These are phyloP conservation scores for Aegypius monachus DNA, from an alignment of 2,113 vertebrate genomes.

Conservation along the genomic window DNA sequence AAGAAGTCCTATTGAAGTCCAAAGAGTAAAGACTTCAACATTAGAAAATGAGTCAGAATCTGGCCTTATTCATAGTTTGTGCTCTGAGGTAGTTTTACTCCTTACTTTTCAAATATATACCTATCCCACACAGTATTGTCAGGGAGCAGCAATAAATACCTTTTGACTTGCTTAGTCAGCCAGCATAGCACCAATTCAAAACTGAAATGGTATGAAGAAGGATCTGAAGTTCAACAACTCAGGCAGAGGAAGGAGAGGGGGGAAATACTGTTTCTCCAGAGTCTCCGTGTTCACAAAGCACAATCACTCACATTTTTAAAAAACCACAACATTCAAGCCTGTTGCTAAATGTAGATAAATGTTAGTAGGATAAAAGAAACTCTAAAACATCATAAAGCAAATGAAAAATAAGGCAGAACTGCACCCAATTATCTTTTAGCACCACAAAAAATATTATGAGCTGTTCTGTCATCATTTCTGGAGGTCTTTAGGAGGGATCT, in stretches of 20 bases:
- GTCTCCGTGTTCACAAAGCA: rapidly evolving
- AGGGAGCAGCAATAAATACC: neutral
- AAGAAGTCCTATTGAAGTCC: neutral
- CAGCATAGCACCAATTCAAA: neutral
- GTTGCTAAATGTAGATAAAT: neutral
- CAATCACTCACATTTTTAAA: neutral
- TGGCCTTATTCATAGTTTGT: neutral
- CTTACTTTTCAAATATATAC: neutral
- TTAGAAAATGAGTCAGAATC: constrained; percentile 22
- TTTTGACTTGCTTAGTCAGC: neutral
- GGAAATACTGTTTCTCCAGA: neutral
- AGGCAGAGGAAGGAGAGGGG: neutral
- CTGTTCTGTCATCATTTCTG: constrained; percentile 29
- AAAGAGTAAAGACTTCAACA: neutral
- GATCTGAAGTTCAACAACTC: neutral
- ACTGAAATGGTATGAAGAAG: neutral
- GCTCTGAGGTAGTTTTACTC: neutral
- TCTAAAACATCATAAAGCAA: neutral
- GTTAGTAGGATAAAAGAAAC: neutral
- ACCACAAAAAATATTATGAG: neutral
- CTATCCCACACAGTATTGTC: neutral
- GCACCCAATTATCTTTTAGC: neutral
- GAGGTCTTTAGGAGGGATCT: neutral
- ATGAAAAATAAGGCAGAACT: neutral
- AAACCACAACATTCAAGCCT: neutral